Percentiles rank a stretch among this genome's conserved stretches.
These are phyloP conservation scores for Trinorchestia longiramus DNA, from an alignment of 1,140 invertebrate species.

Conservation along the genomic window DNA sequence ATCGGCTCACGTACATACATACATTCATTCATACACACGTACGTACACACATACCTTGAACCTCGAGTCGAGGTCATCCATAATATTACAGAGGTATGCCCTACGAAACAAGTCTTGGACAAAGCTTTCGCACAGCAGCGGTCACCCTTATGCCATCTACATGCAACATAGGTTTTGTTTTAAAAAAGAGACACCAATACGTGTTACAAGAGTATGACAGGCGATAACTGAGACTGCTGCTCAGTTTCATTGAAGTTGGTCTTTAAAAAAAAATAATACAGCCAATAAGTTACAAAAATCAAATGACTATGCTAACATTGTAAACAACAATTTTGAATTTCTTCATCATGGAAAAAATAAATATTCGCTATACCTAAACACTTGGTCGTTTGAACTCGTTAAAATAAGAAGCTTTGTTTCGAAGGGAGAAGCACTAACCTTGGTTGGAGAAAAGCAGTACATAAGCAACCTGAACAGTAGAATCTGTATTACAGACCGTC, in stretches of 20 bases:
- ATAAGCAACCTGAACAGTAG: neutral
- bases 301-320: neutral
- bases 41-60: neutral
- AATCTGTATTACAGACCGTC: too few relatives aligned
- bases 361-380: neutral
- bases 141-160: neutral
- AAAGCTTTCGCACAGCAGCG: neutral
- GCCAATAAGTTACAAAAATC: neutral
- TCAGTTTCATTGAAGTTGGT: neutral
- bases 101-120: neutral
- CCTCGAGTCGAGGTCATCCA: neutral
- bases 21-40: neutral
- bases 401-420: neutral
- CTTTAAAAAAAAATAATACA: neutral
- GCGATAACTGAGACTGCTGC: neutral
- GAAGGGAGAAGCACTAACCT: neutral
- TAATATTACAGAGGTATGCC: neutral
- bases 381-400: neutral
- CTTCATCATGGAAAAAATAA: neutral
- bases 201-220: neutral
- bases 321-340: neutral
- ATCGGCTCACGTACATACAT: neutral
- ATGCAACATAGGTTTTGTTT: neutral
- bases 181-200: neutral
- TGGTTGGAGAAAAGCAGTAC: neutral